phyloP scores from a whole-genome alignment of 2,113 vertebrate genomes.

The Murina feae region DNA sequence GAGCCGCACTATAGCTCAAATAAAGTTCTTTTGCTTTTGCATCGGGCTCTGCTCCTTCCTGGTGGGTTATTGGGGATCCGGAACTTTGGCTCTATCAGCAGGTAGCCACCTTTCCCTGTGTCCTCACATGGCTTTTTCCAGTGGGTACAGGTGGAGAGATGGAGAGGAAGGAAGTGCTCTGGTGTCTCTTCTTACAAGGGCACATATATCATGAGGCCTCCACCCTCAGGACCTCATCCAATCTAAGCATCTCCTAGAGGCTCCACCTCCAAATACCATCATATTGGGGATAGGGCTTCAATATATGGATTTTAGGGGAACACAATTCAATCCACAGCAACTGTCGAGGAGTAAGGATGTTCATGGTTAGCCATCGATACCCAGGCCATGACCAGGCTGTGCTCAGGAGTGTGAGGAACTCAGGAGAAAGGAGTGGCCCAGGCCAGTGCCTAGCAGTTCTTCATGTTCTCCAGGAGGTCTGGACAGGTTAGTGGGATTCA shows the following conservation, averaged over 20 bases:
- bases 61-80: no score
- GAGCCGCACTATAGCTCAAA: no score
- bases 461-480: neutral
- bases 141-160: neutral
- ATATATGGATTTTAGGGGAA: no score
- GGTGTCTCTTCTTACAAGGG: neutral
- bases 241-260: neutral
- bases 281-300: neutral
- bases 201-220: neutral
- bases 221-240: neutral
- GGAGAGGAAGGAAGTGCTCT: neutral
- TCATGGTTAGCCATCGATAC: neutral
- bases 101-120: neutral
- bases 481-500: neutral
- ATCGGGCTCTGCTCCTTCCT: no score
- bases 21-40: no score
- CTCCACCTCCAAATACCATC: neutral
- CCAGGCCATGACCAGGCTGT: fast-evolving
- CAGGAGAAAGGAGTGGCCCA: neutral
- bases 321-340: neutral
- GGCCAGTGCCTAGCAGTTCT: neutral
- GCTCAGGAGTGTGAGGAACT: neutral
- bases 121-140: neutral
- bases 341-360: neutral
- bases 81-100: no score